Evolutionary conservation across 2,888 invertebrate genomes (phyloP), one percentile per base, ranked within the genome.

Genomic region (Tubulanus polymorphus): DNA sequence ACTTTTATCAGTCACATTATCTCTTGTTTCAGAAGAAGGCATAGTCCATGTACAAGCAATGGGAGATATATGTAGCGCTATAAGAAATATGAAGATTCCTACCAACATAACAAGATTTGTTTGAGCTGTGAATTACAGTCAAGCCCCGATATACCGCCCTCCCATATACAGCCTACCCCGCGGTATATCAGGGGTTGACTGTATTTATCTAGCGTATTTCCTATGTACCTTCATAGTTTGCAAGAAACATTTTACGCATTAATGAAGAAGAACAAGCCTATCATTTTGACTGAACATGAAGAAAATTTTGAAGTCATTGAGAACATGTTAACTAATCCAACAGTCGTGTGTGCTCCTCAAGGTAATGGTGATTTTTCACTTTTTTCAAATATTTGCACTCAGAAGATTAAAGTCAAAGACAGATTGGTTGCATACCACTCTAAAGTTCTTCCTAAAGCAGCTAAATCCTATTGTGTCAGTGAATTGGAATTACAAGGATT

Each of bases 401-500:
- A n/a, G n/a, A n/a, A n/a, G n/a, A n/a, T n/a, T n/a, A n/a, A n/a
- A n/a, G n/a, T n/a, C n/a, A n/a, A n/a, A n/a, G n/a, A n/a, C n/a
- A n/a, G n/a, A n/a, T n/a, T n/a, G n/a, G n/a, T n/a, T n/a, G 41
- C 41, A 41, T 41, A 41, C 41, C 23, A 41, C 15, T 41, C 41
- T 20, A 41, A 41, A 23, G 20, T 18, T 3, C 41, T 41, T 5
- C 41, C 41, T 20, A 18, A 18, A 15, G 5, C 41, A 5, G 41
- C 41, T 5, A 41, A 41, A 23, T 8, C 5, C 6, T 41, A 41
- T 15, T 8, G 6, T 41, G 41, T 41, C 15, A 41, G 41, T 15
- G 41, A 41, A 41, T 15, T 41, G 15, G 41, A 41, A 41, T 15
- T 41, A 15, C 6, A 8, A 8, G 41, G 41, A 23, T 41, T 41